These are phyloP conservation scores for Amia ocellicauda DNA, from an alignment of 2,113 vertebrate species.

Conservation along the genomic window DNA sequence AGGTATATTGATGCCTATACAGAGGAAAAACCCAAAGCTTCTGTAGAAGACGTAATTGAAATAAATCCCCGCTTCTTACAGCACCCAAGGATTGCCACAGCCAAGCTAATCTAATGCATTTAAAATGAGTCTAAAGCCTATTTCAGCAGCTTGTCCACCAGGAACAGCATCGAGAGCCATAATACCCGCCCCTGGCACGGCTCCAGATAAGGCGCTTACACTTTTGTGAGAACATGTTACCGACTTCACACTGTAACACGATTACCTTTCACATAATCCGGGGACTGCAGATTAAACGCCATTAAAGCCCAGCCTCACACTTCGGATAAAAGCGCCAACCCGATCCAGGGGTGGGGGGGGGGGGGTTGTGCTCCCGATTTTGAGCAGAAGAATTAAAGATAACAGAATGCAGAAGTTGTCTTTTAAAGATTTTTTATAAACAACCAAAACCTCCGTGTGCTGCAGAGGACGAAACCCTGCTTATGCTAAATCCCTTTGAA, in stretches of 20 bases:
- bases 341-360: neutral
- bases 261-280: slow-evolving; percentile 30
- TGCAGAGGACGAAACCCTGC: no score
- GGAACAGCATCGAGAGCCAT: slow-evolving; percentile 8
- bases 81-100: neutral
- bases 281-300: slow-evolving; percentile 28
- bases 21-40: no score
- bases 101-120: slow-evolving; percentile 4
- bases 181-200: slow-evolving; percentile 8
- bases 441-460: no score
- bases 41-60: no score
- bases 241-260: slow-evolving; percentile 19
- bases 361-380: no score
- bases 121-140: neutral
- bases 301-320: slow-evolving; percentile 28
- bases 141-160: neutral
- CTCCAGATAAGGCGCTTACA: slow-evolving; percentile 11
- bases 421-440: no score
- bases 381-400: no score
- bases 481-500: no score
- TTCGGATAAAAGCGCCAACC: slow-evolving; percentile 20
- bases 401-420: no score
- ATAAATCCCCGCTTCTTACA: neutral
- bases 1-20: no score
- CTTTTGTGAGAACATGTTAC: slow-evolving; percentile 16